Evolutionary conservation across 2,888 invertebrate genomes (phyloP).

Genomic region (Coecobrya sp.): DNA sequence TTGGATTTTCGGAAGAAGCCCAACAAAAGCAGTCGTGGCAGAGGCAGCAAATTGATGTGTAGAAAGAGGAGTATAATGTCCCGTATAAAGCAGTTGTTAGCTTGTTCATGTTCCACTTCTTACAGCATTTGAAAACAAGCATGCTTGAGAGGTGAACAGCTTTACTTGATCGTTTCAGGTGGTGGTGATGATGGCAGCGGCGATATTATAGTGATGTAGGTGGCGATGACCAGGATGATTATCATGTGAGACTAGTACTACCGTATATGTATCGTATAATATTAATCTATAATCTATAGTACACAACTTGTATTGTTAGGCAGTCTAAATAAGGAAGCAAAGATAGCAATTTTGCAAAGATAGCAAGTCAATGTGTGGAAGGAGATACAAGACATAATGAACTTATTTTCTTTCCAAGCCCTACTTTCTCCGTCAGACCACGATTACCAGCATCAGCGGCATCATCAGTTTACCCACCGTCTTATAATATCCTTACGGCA

Average conservation of each 20-base stretch:
- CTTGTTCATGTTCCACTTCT: background rate
- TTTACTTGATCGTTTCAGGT: constrained; percentile 13
- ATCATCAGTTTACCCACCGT: background rate
- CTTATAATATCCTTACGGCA: background rate
- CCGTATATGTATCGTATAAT: background rate
- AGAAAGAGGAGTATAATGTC: background rate
- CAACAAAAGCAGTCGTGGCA: background rate
- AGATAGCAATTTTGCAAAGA: background rate
- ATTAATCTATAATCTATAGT: no score
- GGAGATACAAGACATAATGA: background rate
- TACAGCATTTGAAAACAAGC: background rate
- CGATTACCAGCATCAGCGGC: background rate
- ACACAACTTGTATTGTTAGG: background rate
- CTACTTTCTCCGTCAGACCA: background rate
- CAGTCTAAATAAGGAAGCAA: background rate
- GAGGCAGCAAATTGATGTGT: background rate
- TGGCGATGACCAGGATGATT: background rate
- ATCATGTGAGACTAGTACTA: background rate
- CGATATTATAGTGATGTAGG: background rate
- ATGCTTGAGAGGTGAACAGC: background rate
- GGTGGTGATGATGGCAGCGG: background rate
- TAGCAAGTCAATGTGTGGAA: background rate
- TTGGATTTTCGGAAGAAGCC: background rate
- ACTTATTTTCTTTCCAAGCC: background rate
- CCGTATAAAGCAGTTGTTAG: background rate